These are phyloP conservation scores for Petrolisthes cinctipes DNA, from an alignment of 2,888 invertebrate genomes.

Conservation along the genomic window DNA sequence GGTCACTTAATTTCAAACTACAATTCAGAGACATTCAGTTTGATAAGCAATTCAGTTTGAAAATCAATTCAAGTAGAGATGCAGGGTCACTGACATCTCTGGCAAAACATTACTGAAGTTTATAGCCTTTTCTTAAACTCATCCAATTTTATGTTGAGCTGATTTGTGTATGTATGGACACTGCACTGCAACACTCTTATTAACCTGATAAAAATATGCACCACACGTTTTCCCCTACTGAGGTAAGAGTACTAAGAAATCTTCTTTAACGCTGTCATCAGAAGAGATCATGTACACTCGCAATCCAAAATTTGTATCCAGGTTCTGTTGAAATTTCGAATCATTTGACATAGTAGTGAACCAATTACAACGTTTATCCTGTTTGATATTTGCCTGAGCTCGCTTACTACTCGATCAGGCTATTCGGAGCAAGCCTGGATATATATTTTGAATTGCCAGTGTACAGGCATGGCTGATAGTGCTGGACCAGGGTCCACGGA, in stretches of 20 bases:
- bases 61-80: constrained; percentile 14
- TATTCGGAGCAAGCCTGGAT: no score
- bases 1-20: background rate
- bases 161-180: constrained; percentile 24
- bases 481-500: no score
- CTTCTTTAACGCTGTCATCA: constrained; percentile 29
- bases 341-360: no score
- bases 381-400: no score
- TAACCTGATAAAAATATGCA: constrained; percentile 13
- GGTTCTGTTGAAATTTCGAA: no score
- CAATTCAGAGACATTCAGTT: background rate
- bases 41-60: constrained; percentile 17
- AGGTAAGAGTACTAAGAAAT: constrained; percentile 18
- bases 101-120: constrained; percentile 1
- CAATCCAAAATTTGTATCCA: no score
- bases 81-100: constrained; percentile 12
- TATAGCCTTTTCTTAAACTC: constrained; percentile 12
- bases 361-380: no score
- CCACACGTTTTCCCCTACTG: constrained; percentile 21
- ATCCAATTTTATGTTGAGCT: constrained; percentile 32
- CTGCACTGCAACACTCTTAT: constrained; percentile 16
- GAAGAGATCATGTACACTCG: no score
- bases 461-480: no score
- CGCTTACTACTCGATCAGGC: no score
- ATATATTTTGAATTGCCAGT: no score